Conservation (phyloP, 1,140 invertebrate genomes). For the Trichonephila clavata region DNA sequence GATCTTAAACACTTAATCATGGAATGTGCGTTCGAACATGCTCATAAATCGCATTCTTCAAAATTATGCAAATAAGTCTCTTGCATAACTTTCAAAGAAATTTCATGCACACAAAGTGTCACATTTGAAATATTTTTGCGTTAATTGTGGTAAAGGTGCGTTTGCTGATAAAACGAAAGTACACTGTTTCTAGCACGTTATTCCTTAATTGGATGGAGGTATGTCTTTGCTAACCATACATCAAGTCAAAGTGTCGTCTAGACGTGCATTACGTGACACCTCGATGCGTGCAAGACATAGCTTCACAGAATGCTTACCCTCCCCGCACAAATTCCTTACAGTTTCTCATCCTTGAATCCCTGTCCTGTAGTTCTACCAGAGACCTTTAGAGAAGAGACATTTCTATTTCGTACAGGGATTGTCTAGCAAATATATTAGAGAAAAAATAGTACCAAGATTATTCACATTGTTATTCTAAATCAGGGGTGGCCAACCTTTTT, state of each 20-base stretch:
- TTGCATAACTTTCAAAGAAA: not conserved
- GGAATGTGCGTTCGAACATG: no score
- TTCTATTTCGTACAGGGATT: no score
- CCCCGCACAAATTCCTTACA: not conserved
- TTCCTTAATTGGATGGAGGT: not conserved
- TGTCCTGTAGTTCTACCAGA: no score
- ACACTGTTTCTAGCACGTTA: not conserved
- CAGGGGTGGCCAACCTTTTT: no score
- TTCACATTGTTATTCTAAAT: no score
- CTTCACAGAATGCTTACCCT: not conserved
- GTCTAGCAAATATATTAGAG: no score
- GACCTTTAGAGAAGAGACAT: no score
- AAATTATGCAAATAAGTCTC: no score
- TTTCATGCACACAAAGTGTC: not conserved
- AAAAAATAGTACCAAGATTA: no score
- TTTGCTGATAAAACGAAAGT: not conserved
- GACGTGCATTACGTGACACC: not conserved
- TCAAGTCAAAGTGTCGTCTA: constrained; percentile 6
- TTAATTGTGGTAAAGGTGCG: no score
- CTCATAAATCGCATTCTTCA: no score
- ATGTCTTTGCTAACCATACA: not conserved
- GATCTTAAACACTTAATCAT: no score
- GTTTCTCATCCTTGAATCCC: not conserved
- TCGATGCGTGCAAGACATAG: not conserved
- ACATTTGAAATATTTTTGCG: not conserved